A percentile compares a stretch with the other conserved stretches of the same genome.
Evolutionary conservation across 2,797 vertebrate genomes (phyloP).

Genomic region (Brachymystax lenok): DNA sequence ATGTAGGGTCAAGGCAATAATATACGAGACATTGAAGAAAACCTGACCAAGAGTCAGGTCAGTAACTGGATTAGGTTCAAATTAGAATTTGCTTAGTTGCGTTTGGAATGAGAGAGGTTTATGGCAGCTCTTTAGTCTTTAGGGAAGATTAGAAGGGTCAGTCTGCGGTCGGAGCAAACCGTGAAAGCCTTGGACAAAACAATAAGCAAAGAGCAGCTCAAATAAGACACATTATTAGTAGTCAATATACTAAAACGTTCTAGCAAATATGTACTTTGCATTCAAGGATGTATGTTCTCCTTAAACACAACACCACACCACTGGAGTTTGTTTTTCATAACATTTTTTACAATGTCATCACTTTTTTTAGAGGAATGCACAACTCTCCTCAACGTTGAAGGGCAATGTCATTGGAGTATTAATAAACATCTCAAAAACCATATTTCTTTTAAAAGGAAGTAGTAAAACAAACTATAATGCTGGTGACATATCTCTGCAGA

Average conservation of each 20-base stretch:
- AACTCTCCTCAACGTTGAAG: background rate
- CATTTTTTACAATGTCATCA: background rate
- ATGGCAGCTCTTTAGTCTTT: conserved; percentile 43
- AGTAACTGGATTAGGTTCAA: conserved; percentile 54
- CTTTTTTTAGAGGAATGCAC: background rate
- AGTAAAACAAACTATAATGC: background rate
- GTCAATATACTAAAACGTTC: background rate
- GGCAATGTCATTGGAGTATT: background rate
- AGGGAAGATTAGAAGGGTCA: conserved; percentile 56
- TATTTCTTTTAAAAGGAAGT: background rate
- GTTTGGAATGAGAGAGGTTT: conserved; percentile 49
- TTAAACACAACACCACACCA: background rate
- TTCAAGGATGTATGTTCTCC: background rate
- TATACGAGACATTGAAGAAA: conserved; percentile 18
- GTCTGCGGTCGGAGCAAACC: conserved; percentile 29
- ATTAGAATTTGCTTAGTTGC: conserved; percentile 47
- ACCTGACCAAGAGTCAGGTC: conserved; percentile 45
- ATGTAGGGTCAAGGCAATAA: conserved; percentile 18
- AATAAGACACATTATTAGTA: background rate
- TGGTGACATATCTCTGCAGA: background rate
- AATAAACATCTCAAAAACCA: background rate
- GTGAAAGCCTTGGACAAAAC: conserved; percentile 36
- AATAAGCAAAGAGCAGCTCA: conserved; percentile 6
- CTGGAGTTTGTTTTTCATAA: background rate
- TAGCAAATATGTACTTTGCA: background rate